Percentiles rank a stretch among this genome's conserved stretches.
Conservation (phyloP, 2,797 vertebrate species). For the Muscicapa comitata region DNA sequence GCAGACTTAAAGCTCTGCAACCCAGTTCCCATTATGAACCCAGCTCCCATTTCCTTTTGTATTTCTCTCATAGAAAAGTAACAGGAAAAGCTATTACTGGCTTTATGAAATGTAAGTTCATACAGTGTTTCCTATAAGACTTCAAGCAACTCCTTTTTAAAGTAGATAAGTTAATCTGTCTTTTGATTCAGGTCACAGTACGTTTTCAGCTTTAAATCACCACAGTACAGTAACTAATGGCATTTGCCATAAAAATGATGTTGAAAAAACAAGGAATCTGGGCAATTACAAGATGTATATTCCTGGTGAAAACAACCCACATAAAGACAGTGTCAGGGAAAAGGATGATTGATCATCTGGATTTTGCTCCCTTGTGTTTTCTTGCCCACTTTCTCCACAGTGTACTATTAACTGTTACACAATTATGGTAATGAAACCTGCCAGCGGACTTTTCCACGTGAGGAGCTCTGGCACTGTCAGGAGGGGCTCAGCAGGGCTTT, state of each 20-base stretch:
- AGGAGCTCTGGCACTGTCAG: not conserved
- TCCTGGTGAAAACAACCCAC: conserved; percentile 28
- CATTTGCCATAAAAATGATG: conserved; percentile 25
- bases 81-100: conserved; percentile 64
- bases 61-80: conserved; percentile 54
- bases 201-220: conserved; percentile 55
- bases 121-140: conserved; percentile 20
- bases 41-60: conserved; percentile 35
- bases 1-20: not conserved
- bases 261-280: conserved; percentile 30
- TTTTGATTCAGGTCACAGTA: conserved; percentile 38
- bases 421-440: not conserved
- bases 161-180: conserved; percentile 60
- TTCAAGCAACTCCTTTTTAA: conserved; percentile 52
- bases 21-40: not conserved
- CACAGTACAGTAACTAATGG: not conserved
- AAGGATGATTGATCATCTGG: conserved; percentile 50
- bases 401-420: not conserved
- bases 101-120: conserved; percentile 41
- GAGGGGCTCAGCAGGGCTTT: not conserved
- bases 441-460: accelerated
- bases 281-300: conserved; percentile 45
- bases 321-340: not conserved
- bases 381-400: not conserved
- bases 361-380: conserved; percentile 1